Evolutionary conservation across 1,140 invertebrate genomes (phyloP), one percentile per base, ranked within the genome.

Genomic region (Macrostomum lignano): DNA sequence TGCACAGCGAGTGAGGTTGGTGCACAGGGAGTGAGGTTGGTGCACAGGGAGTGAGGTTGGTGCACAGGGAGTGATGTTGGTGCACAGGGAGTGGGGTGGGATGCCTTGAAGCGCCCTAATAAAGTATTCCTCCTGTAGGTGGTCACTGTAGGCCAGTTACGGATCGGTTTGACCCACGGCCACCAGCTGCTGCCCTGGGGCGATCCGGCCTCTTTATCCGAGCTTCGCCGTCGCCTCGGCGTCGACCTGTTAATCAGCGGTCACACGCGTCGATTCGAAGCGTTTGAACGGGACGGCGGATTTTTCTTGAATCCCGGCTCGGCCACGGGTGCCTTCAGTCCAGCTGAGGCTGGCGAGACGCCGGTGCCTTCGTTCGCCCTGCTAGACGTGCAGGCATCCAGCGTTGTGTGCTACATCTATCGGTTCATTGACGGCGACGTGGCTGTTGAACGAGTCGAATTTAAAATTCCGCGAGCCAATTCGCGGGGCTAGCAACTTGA

Each of bases 301-400:
- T 94, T 98, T 61, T 98, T 84, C 55, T 91, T 98, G 25, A 98
- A 98, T 62, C 91, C 91, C 30, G 91, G 91, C 13, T 93, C 82
- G 25, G 86, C 84, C 4, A 98, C 91, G 36, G 91, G 91, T 25
- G 82, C 91, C 11, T 96, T 82, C 46, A 81, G 73, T 65, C 71
- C 82, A n/a, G n/a, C n/a, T n/a, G n/a, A n/a, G 17, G 54, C 88
- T 29, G 77, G 82, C 45, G 74, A 72, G 82, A 38, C 40, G 33
- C 6, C n/a, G 13, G 10, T 32, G 39, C 81, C 91, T 33, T 96
- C 88, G 2, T 98, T 98, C 62, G 82, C 93, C 7, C 61, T 98
- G 19, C 81, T 98, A 73, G 88, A 98, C 52, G 94, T 98, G 42
- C 86, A 96, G 55, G 82, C 81, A 47, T 72, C 77, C 3, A 86